These are phyloP conservation scores for Macrophya annulata DNA, from an alignment of 2,888 invertebrate genomes.

Conservation along the genomic window DNA sequence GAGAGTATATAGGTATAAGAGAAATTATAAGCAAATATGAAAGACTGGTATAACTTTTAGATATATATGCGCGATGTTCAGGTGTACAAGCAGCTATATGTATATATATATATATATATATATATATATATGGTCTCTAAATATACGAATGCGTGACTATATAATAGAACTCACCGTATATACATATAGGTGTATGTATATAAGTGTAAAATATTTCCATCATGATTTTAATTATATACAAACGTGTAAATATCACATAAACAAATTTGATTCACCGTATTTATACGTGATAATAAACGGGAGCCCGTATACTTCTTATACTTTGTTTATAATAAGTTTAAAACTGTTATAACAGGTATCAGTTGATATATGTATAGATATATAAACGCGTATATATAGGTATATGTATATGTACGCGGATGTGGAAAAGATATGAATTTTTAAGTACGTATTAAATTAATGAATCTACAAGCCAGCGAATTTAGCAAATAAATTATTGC, in stretches of 20 bases:
- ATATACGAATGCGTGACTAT: not conserved
- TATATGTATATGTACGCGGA: too few relatives aligned
- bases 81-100: too few relatives aligned
- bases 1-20: not conserved
- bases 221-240: constrained; percentile 20
- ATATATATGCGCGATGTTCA: not conserved
- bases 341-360: not conserved
- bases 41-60: not conserved
- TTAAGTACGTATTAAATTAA: not conserved
- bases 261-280: constrained; percentile 37
- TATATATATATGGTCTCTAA: too few relatives aligned
- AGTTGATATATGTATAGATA: not conserved
- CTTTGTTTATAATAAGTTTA: not conserved
- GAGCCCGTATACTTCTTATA: not conserved
- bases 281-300: not conserved
- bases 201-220: constrained; percentile 27
- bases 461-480: not conserved
- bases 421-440: not conserved
- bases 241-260: constrained; percentile 44
- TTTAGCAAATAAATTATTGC: not conserved
- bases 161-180: too few relatives aligned
- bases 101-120: too few relatives aligned
- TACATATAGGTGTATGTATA: too few relatives aligned
- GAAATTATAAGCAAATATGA: constrained; percentile 40
- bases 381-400: not conserved